Evolutionary conservation across 2,888 invertebrate genomes (phyloP).

Genomic region (Thalpophila matura): DNA sequence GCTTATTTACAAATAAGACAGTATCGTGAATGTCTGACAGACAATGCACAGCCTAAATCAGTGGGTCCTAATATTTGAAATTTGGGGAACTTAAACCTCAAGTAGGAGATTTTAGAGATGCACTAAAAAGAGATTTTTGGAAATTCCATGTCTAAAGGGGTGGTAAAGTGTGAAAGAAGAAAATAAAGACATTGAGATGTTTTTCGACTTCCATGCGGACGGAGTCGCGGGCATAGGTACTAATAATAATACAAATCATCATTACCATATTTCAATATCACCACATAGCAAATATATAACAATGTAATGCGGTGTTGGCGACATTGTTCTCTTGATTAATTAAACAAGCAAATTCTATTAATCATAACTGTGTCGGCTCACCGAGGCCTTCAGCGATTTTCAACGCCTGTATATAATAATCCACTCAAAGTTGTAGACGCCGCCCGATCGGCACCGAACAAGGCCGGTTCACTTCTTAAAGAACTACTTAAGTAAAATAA

Average conservation of each 20-base stretch:
- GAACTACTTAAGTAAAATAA: conserved; percentile 49
- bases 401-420: conserved; percentile 59
- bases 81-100: too few relatives aligned
- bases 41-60: too few relatives aligned
- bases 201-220: too few relatives aligned
- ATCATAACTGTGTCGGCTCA: conserved; percentile 70
- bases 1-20: too few relatives aligned
- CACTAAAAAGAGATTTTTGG: too few relatives aligned
- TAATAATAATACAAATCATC: neutral
- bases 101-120: too few relatives aligned
- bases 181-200: too few relatives aligned
- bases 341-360: conserved; percentile 73
- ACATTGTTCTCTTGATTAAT: conserved; percentile 66
- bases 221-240: too few relatives aligned
- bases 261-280: conserved; percentile 6
- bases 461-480: conserved; percentile 9
- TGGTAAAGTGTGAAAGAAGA: too few relatives aligned
- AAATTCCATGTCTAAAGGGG: too few relatives aligned
- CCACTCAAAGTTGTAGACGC: conserved; percentile 48
- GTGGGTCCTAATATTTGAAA: too few relatives aligned
- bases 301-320: conserved; percentile 17
- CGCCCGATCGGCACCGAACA: conserved; percentile 6
- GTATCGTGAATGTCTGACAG: too few relatives aligned
- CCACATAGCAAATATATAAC: conserved; percentile 16
- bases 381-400: conserved; percentile 63